Evolutionary conservation across 2,888 invertebrate genomes (phyloP).

Genomic region (Platynereis dumerilii): DNA sequence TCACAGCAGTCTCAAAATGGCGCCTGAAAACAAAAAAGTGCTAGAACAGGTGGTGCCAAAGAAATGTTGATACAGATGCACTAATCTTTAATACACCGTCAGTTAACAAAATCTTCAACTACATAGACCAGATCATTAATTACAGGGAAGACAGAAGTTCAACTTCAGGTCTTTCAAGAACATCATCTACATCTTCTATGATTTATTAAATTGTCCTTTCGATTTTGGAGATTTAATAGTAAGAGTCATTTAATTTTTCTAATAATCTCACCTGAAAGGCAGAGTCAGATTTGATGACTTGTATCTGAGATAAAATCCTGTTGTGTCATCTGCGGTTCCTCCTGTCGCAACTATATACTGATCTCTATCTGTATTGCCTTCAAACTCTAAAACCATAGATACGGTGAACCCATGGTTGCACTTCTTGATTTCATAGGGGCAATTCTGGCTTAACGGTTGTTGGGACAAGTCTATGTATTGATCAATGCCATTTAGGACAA

Average conservation of each 20-base stretch:
- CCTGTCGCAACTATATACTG: neutral
- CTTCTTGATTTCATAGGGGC: neutral
- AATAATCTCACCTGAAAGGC: neutral
- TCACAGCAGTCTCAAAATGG: neutral
- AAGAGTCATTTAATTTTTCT: too few species aligned
- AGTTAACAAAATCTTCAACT: too few species aligned
- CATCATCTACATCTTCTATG: too few species aligned
- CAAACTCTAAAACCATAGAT: neutral
- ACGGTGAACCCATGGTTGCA: conserved; percentile 8
- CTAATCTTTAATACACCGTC: too few species aligned
- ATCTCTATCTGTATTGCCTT: neutral
- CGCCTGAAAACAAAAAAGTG: conserved; percentile 2
- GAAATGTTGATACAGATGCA: too few species aligned
- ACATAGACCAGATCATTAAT: too few species aligned
- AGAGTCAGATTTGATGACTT: neutral
- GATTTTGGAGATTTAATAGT: too few species aligned
- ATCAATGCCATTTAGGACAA: neutral
- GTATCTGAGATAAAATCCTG: neutral
- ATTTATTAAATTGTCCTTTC: too few species aligned
- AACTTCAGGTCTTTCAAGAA: too few species aligned
- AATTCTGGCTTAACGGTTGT: neutral
- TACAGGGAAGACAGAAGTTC: too few species aligned
- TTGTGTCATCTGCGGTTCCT: neutral
- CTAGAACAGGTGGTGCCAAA: too few species aligned
- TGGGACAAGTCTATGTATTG: conserved; percentile 5